A percentile compares a stretch with the other conserved stretches of the same genome.
Evolutionary conservation across 2,888 invertebrate genomes (phyloP).

Genomic region (Charanyca ferruginea): DNA sequence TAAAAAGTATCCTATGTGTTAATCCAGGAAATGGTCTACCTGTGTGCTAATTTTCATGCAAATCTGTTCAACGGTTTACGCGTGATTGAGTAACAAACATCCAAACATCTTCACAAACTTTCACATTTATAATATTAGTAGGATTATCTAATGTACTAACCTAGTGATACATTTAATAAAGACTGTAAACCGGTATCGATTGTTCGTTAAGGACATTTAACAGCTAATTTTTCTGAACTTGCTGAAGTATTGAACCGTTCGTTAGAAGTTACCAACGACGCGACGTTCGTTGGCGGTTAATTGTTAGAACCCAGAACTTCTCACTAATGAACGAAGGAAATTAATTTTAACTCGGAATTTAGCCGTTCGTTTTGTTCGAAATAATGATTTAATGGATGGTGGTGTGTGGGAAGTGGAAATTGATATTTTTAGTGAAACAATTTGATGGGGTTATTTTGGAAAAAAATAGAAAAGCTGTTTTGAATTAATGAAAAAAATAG

Average conservation of each 20-base stretch:
- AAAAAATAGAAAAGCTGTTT: too few relatives aligned
- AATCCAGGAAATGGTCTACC: too few relatives aligned
- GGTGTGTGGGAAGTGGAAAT: neutral
- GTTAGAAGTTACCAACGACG: slow-evolving; percentile 58
- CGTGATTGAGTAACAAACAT: too few relatives aligned
- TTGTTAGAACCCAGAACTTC: slow-evolving; percentile 65
- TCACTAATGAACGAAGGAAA: slow-evolving; percentile 68
- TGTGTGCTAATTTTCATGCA: too few relatives aligned
- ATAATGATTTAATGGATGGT: slow-evolving; percentile 40
- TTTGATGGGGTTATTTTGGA: neutral
- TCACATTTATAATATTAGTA: too few relatives aligned
- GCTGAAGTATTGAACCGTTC: slow-evolving; percentile 55
- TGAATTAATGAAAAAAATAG: too few relatives aligned
- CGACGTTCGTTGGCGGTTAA: slow-evolving; percentile 49
- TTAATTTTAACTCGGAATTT: slow-evolving; percentile 66
- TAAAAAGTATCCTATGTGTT: too few relatives aligned
- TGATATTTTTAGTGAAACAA: neutral
- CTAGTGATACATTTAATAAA: slow-evolving; percentile 23
- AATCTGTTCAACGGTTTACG: too few relatives aligned
- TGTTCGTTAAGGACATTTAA: slow-evolving; percentile 62
- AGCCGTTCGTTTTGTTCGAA: slow-evolving; percentile 41
- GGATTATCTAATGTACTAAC: too few relatives aligned
- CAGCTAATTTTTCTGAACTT: slow-evolving; percentile 63
- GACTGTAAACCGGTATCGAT: slow-evolving; percentile 53
- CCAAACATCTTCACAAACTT: too few relatives aligned